phyloP scores from a whole-genome alignment of 2,113 vertebrate genomes.

The Hepsetus odoe region DNA sequence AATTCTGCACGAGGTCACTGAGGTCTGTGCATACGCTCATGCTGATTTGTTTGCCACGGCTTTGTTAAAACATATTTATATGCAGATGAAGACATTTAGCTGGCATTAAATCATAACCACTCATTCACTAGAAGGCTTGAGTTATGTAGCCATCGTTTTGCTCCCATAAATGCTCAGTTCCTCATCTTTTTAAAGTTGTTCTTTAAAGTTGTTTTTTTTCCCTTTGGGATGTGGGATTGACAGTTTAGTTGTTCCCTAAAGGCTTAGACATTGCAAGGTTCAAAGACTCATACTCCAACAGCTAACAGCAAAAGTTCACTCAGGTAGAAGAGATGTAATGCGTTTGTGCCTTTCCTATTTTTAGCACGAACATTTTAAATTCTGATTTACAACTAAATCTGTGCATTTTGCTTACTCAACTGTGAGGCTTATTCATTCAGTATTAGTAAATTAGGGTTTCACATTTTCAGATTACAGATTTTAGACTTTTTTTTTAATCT shows the following conservation, averaged over 20 bases:
- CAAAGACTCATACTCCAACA: constrained; percentile 35
- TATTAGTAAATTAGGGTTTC: background rate
- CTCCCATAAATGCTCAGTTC: constrained; percentile 42
- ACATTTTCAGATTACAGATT: background rate
- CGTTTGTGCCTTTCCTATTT: constrained; percentile 41
- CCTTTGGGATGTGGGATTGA: constrained; percentile 55
- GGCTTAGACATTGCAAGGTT: constrained; percentile 46
- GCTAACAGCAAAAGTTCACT: constrained; percentile 39
- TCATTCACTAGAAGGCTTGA: constrained; percentile 35
- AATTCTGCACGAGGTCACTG: background rate
- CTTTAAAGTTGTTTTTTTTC: constrained; percentile 40
- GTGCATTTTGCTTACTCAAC: constrained; percentile 14
- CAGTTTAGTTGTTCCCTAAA: constrained; percentile 57
- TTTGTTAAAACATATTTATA: constrained; percentile 38
- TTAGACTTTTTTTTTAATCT: background rate
- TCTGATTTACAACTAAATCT: constrained; percentile 1
- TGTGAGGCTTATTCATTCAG: too few species aligned
- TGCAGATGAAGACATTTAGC: constrained; percentile 59
- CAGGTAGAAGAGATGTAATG: constrained; percentile 29
- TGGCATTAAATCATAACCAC: constrained; percentile 52
- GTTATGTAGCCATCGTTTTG: constrained; percentile 35
- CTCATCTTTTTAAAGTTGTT: constrained; percentile 39
- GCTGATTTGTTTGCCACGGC: constrained; percentile 18
- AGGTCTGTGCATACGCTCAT: constrained; percentile 10
- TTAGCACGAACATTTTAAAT: constrained; percentile 34